Evolutionary conservation across 2,113 vertebrate species (phyloP), one percentile per base, ranked within the genome.

Genomic region (Mugil cephalus): DNA sequence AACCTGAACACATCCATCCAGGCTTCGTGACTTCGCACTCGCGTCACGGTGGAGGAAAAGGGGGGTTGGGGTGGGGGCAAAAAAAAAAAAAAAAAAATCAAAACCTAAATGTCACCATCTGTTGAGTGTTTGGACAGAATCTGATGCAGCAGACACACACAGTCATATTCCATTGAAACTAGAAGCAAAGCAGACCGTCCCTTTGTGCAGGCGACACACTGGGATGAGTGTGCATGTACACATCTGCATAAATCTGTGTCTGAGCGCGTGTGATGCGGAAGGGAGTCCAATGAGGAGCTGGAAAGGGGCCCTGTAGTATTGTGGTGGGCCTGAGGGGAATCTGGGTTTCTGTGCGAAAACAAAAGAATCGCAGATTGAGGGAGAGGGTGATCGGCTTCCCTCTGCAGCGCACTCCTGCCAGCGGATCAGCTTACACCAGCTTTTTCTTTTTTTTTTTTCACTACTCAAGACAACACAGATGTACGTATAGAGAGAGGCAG

Each of bases 51-150:
- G 52, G 30, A 48, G 17, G 12, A 4, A 4, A 7, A n/a, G n/a
- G n/a, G n/a, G n/a, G n/a, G n/a, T n/a, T n/a, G n/a, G n/a, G n/a
- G n/a, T n/a, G 24, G 24, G 24, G 24, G 24, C n/a, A n/a, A n/a
- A 30, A 5, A 30, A 30, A 30, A 30, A 30, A 30, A 30, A 30
- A 30, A 2, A 30, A 2, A 18, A 61, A 53, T 63, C 67, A 68
- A 51, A 38, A 47, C 40, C 19, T 1, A 86, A 89, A 88, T 86
- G 87, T 91, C 87, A 87, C 83, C 87, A 88, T 88, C 87, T 91
- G 89, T 84, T 82, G 69, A 72, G 63, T 64, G 38, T 63, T 66
- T 67, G 74, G 68, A 84, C 46, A 52, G 48, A 65, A 82, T 73
- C 21, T 46, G 64, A 68, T 68, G 72, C 43, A 35, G 69, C 79